Evolutionary conservation across 2,113 vertebrate species (phyloP).

Genomic region (Protobothrops mucrosquamatus): DNA sequence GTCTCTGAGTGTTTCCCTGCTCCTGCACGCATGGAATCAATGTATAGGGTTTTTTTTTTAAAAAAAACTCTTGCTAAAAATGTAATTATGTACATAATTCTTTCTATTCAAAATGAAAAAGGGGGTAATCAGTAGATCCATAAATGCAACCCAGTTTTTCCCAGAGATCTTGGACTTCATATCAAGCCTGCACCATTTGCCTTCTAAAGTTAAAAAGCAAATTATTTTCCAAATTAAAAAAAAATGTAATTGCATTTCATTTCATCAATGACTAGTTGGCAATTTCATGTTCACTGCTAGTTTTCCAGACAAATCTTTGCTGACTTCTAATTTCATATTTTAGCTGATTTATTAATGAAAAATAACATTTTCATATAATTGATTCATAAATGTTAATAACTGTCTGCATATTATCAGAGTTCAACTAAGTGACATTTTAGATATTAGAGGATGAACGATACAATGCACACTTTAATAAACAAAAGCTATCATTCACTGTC

Average conservation of each 20-base stretch:
- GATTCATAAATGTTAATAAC: neutral
- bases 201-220: neutral
- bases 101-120: neutral
- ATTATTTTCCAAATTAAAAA: neutral
- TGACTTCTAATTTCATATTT: neutral
- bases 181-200: neutral
- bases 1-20: neutral
- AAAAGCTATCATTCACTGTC: slow-evolving; percentile 2
- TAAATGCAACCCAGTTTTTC: neutral
- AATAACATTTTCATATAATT: neutral
- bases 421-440: neutral
- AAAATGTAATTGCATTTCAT: neutral
- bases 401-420: neutral
- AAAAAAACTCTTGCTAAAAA: neutral
- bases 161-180: neutral
- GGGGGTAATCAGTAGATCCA: neutral
- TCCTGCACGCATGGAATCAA: neutral
- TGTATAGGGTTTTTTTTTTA: neutral
- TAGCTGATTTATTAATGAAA: neutral
- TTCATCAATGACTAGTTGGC: neutral
- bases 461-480: neutral
- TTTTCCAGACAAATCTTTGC: neutral
- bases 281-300: neutral
- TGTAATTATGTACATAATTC: neutral
- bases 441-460: neutral